Percentiles rank a stretch among this genome's conserved stretches.
Evolutionary conservation across 2,797 vertebrate genomes (phyloP).

Genomic region (Taenioides sp.): DNA sequence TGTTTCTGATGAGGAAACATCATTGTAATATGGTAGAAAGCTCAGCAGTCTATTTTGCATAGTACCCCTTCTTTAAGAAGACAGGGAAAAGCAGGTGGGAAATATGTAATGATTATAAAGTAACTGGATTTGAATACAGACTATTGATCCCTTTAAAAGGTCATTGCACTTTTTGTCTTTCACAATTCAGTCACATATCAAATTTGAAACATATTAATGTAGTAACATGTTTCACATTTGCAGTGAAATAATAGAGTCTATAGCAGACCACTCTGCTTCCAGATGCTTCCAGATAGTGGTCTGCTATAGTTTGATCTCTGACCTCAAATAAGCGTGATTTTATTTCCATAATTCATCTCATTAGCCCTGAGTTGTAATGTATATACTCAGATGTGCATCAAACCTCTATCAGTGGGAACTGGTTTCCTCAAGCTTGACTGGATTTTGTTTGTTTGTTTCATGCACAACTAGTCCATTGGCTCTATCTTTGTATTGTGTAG

Average conservation of each 20-base stretch:
- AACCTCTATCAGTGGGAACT: not conserved
- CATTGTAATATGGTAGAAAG: too few species aligned
- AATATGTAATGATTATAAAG: not conserved
- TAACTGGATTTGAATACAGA: not conserved
- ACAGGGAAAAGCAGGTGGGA: not conserved
- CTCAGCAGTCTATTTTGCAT: too few species aligned
- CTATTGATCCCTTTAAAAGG: not conserved
- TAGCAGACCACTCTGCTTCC: too few species aligned
- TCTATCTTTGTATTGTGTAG: conserved; percentile 17
- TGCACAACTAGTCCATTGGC: conserved; percentile 4
- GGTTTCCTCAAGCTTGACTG: conserved; percentile 10
- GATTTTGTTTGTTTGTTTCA: conserved; percentile 26
- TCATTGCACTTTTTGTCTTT: not conserved
- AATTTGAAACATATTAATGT: not conserved
- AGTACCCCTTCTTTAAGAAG: not conserved
- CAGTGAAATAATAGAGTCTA: not conserved
- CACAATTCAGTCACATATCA: not conserved
- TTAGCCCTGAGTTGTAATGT: not conserved
- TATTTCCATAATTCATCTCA: not conserved
- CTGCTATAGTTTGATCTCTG: conserved; percentile 6
- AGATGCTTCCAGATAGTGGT: not conserved
- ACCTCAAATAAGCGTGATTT: conserved; percentile 1
- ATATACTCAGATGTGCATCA: too few species aligned
- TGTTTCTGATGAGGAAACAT: too few species aligned
- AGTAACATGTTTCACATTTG: not conserved